Evolutionary conservation across 2,888 invertebrate genomes (phyloP).

Genomic region (Eueremaeus valkanovi): DNA sequence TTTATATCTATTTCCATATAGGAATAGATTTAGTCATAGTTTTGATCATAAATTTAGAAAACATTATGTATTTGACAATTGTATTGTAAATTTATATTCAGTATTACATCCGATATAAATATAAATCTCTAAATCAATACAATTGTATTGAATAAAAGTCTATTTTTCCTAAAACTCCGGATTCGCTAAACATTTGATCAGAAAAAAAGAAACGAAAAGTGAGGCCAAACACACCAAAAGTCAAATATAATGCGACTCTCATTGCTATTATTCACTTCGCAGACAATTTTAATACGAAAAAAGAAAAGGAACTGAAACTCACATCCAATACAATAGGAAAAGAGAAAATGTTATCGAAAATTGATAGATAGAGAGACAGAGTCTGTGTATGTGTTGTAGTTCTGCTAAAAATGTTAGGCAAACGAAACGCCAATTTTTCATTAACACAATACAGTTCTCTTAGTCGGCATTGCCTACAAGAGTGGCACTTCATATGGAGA

Average conservation of each 20-base stretch:
- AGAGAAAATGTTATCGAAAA: not conserved
- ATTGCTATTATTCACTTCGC: conserved; percentile 1
- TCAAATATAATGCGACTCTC: not conserved
- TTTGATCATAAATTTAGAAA: too few species aligned
- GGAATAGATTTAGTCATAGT: too few species aligned
- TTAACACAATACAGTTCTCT: not conserved
- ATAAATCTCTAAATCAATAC: not conserved
- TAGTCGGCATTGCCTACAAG: not conserved
- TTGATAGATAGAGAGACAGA: not conserved
- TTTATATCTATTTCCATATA: too few species aligned
- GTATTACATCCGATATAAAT: not conserved
- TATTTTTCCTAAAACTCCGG: too few species aligned
- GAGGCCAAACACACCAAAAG: not conserved
- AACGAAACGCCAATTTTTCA: conserved; percentile 12
- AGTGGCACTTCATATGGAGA: conserved; percentile 21
- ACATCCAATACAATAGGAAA: not conserved
- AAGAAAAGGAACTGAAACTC: conserved; percentile 3
- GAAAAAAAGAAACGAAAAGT: not conserved
- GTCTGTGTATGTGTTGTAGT: not conserved
- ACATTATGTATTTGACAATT: not conserved
- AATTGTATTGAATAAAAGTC: too few species aligned
- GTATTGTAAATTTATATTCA: not conserved
- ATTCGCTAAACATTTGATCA: not conserved
- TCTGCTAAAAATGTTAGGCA: not conserved
- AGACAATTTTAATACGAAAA: conserved; percentile 10